phyloP scores from a whole-genome alignment of 2,797 vertebrate genomes.

The Rhabdomys pumilio region DNA sequence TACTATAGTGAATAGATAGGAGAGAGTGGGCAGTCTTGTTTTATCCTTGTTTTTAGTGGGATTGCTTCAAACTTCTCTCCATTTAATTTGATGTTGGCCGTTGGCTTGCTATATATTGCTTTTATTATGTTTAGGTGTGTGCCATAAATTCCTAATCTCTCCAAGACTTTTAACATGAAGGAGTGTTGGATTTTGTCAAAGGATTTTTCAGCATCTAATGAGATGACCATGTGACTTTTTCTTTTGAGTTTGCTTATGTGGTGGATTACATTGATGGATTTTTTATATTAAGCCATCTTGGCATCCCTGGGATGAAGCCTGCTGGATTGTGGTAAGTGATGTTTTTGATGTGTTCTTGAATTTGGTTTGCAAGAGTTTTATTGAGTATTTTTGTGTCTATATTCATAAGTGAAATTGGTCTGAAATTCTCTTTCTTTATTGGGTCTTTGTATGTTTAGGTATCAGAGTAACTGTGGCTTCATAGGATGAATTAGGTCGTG shows the following conservation, averaged over 20 bases:
- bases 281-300: neutral
- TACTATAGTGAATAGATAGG: neutral
- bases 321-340: neutral
- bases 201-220: neutral
- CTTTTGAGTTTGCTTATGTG: neutral
- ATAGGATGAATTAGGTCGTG: neutral
- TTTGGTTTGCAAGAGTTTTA: neutral
- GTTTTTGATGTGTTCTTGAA: neutral
- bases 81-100: neutral
- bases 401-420: neutral
- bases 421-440: neutral
- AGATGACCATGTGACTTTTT: neutral
- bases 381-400: neutral
- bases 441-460: neutral
- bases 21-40: neutral
- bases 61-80: neutral
- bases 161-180: neutral
- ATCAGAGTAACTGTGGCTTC: neutral
- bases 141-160: neutral
- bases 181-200: neutral
- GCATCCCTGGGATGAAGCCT: neutral
- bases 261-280: neutral
- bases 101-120: neutral
- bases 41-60: neutral
- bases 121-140: neutral